Evolutionary conservation across 2,888 invertebrate species (phyloP), one percentile per base, ranked within the genome.

Genomic region (Cyrtodaria siliqua): DNA sequence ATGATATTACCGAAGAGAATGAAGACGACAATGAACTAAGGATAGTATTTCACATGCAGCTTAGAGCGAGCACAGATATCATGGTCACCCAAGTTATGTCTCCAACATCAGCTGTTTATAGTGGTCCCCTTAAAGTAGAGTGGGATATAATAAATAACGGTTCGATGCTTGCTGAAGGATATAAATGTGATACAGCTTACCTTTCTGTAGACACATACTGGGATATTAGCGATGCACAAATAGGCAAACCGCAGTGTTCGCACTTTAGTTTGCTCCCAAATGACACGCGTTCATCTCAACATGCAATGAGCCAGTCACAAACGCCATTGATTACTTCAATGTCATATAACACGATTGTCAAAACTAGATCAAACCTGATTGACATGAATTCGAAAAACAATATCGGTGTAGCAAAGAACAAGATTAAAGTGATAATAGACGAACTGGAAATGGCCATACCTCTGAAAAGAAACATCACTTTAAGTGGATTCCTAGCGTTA

Each of bases 131-230:
- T 26, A 52, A 42, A 24, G 38, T 78, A 6, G 40, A 14, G 3
- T 78, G 78, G 78, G 60, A 59, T 27, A 18, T 74, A 20, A 26
- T 33, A 6, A 78, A 78, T 44, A 69, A 74, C 62, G 78, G 78
- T 1, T 14, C 61, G 1, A 52, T 24, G 8, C 14, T 6, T n/a
- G 73, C 67, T 2, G 2, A 26, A 14, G 78, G 78, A 2, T 78
- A 74, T 57, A 74, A 66, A 42, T 78, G 78, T 53, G 78, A 78
- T 49, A 57, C 73, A 1, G 73, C 66, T 4, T 78, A 73, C 52
- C 59, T 78, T 9, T 78, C 78, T 1, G 40, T 56, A 29, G 70
- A 78, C 49, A 24, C 18, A 20, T 42, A 59, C 14, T 78, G 69
- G 70, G 73, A 73, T 24, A 78, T 78, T 9, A 55, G 29, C 3